Base-by-base conservation (phyloP, 2,113 vertebrate genomes). In the Mystacornis crossleyi region DNA sequence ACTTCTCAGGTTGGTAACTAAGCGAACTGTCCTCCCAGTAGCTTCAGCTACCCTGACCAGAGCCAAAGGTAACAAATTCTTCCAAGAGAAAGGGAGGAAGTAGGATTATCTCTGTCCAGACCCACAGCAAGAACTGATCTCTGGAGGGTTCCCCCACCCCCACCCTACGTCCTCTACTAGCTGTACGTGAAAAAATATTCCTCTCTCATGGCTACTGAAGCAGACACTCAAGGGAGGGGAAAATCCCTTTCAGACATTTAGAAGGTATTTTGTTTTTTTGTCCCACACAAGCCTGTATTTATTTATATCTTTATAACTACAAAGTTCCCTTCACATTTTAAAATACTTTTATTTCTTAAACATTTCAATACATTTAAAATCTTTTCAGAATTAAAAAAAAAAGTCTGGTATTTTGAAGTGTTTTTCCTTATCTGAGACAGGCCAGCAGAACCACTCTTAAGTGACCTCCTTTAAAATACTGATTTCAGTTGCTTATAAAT, bases 171-270 rank as follows among this genome's bases (percentile, higher is more conserved):
- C n/a, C 64, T 94, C 72, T 72, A 45, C 72, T 82, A 64, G 81
- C 66, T 78, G 84, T 91, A 96, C 58, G 45, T 95, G 93, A 82
- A 93, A 83, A 86, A 90, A 93, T 93, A 93, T 73, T 92, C 81
- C 43, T 70, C 78, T 80, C 55, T 90, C 66, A 85, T 91, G 89
- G 91, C 91, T 89, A 89, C 81, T 43, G 86, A 84, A 90, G 89
- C 43, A 86, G 85, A 82, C 90, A 77, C 25, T 67, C 50, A 66
- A 58, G n/a, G 51, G 50, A 94, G 55, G 65, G 73, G 36, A 89
- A 95, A 96, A 96, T 64, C 81, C 65, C n/a, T 53, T 84, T 89
- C 48, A 90, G 78, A 70, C 33, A 54, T 64, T 54, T 43, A 55
- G 60, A 88, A 82, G n/a, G 28, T 54, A 55, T 85, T 95, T 83